These are phyloP conservation scores for Drosophila trapezifrons DNA, from an alignment of 1,140 invertebrate genomes.

Conservation along the genomic window DNA sequence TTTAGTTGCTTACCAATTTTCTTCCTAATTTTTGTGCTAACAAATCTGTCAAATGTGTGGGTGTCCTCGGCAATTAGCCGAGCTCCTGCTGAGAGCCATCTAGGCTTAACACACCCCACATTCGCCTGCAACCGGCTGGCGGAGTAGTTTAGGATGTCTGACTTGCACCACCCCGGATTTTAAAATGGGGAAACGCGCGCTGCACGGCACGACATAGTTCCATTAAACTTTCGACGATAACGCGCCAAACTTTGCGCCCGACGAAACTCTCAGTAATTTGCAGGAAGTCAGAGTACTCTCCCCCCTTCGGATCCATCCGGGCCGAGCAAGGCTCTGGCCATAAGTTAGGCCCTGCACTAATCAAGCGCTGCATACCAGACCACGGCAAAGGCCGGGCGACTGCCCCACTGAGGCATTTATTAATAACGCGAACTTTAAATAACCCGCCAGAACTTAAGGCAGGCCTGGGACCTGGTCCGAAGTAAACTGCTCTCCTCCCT, in stretches of 20 bases:
- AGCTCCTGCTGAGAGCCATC: conserved; percentile 21
- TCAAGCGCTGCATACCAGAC: conserved; percentile 66
- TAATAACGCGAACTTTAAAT: conserved; percentile 76
- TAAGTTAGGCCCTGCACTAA: conserved; percentile 70
- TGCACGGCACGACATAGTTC: conserved; percentile 72
- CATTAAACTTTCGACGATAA: conserved; percentile 75
- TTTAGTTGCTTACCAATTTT: conserved; percentile 31
- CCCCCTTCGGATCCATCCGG: not conserved
- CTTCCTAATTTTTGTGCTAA: conserved; percentile 19
- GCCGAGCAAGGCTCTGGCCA: conserved; percentile 17
- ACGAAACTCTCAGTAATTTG: conserved; percentile 66
- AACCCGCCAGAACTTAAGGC: conserved; percentile 59
- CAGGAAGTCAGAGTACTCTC: conserved; percentile 39
- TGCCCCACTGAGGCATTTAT: conserved; percentile 62
- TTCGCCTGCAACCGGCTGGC: too few relatives aligned
- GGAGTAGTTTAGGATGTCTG: conserved; percentile 13
- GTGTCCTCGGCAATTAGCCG: conserved; percentile 34
- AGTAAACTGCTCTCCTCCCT: conserved; percentile 5
- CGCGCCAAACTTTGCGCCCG: conserved; percentile 68
- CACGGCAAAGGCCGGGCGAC: conserved; percentile 18
- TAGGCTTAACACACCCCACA: conserved; percentile 33
- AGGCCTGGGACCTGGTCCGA: conserved; percentile 3
- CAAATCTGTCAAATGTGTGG: conserved; percentile 44
- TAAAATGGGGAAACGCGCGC: not conserved
- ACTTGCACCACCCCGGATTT: conserved; percentile 4